Evolutionary conservation across 2,888 invertebrate genomes (phyloP), one percentile per base, ranked within the genome.

Genomic region (Eupsilia transversa): DNA sequence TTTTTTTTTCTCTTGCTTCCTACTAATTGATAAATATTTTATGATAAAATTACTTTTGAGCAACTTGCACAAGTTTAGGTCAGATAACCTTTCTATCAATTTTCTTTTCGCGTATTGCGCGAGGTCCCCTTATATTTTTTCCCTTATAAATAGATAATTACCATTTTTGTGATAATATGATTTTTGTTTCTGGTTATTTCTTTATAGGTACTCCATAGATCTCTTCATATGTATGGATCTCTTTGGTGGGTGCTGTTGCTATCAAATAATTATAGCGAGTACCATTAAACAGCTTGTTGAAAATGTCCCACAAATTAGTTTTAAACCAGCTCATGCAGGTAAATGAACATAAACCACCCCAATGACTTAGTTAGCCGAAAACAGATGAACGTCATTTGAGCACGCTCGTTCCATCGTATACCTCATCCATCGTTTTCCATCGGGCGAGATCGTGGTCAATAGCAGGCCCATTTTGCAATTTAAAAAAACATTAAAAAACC

Each of bases 241-340:
- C 46, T 95, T 93, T 69, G 95, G 95, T 1, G 80, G 94, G 0
- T 95, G 95, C 72, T 91, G 92, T 0, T 89, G 91, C 38, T 95
- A 95, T 64, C 95, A 95, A 80, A 86, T 95, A 1, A 93, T 95
- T 30, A 93, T 95, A 78, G 92, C 94, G 0, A 94, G 93, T 69
- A 89, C 94, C 0, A 57, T 95, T 1, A 95, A 95, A 76, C 95
- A 95, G 72, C 88, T 95, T 0, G 87, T 94, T 2, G 95, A 95
- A 69, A 69, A 94, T 54, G 84, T 78, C 0, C 83, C 79, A 0
- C 43, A 41, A 0, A 87, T 89, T 0, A 54, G 84, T 0, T 38
- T 92, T 1, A 77, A 88, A 0, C 92, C 91, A 0, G 1, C 72
- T 0, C 0, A 0, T 7, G 64, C 69, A 73, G 92, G 93, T 92